Base-by-base conservation (phyloP, 2,113 vertebrate genomes). In the Chaetura pelagica region DNA sequence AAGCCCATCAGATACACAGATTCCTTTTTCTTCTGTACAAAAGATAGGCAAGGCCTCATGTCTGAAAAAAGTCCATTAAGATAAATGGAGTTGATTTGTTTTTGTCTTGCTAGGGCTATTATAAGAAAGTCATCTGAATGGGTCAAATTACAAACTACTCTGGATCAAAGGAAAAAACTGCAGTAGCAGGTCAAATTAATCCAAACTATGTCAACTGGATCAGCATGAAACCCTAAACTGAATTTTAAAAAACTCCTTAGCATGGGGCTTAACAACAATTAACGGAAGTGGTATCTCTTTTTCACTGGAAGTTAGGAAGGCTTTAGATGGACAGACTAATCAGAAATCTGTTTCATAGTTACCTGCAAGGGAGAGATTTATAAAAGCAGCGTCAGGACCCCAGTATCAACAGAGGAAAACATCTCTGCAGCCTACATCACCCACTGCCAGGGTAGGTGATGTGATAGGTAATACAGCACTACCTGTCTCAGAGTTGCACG, bases 51-150 rank as follows among this genome's bases (percentile, higher is more conserved):
- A 97, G 97, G 89, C 85, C 82, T 96, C 90, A 94, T 62, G 88
- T 94, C 91, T 93, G 66, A 92, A 95, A 79, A 93, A 96, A 86
- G 6, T 35, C 96, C 95, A 97, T 97, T 98, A 98, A 98, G 98
- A 98, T 98, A 97, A 98, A 98, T 97, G 90, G 96, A 94, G 95
- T 91, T 97, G 96, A 97, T 98, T 96, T 97, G 90, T 66, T 97
- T 98, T 98, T 98, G 97, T 98, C 97, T 97, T 96, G 95, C 94
- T 91, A 71, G 83, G 67, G 87, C 97, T 97, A 90, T 97, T 97
- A 94, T 85, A 97, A 92, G 94, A 96, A 98, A 98, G 94, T 96
- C 94, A 95, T 96, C 89, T 94, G 95, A 97, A 96, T 90, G 95
- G 97, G 81, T 98, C 96, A 97, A 97, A 96, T 98, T 98, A 97